Conservation (phyloP, 2,113 vertebrate genomes). For the Dunckerocampus dactyliophorus region DNA sequence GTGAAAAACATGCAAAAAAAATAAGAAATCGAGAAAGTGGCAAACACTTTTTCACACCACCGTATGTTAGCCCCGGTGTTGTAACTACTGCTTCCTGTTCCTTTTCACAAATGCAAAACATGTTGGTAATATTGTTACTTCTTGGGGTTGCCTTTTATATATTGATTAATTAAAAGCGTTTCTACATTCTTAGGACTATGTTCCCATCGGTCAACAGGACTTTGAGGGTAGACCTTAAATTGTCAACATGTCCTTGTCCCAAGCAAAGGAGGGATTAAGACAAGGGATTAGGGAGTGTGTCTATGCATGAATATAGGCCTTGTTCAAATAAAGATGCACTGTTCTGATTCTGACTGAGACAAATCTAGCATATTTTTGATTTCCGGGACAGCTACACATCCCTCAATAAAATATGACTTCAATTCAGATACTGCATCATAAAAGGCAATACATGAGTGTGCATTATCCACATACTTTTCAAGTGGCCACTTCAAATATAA, state of each 20-base stretch:
- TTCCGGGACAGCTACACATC: conserved; percentile 39
- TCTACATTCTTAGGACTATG: conserved; percentile 51
- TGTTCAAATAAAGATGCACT: conserved; percentile 71
- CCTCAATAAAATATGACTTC: conserved; percentile 33
- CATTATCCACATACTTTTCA: conserved; percentile 19
- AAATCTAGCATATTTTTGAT: conserved; percentile 47
- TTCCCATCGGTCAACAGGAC: conserved; percentile 68
- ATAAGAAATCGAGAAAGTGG: too few species aligned
- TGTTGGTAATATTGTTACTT: too few species aligned
- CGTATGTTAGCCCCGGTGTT: too few species aligned
- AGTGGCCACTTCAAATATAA: conserved; percentile 2
- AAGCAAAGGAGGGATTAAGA: conserved; percentile 73
- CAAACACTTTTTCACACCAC: too few species aligned
- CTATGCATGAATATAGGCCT: conserved; percentile 76
- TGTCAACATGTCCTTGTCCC: conserved; percentile 79
- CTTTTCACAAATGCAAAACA: too few species aligned
- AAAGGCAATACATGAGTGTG: neutral
- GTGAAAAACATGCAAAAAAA: too few species aligned
- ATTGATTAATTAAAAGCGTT: conserved; percentile 64
- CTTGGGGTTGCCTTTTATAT: neutral
- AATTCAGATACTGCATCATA: conserved; percentile 15
- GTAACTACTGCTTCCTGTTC: too few species aligned
- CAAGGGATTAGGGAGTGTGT: conserved; percentile 74
- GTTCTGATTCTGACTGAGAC: conserved; percentile 72
- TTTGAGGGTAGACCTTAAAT: conserved; percentile 74